phyloP scores from a whole-genome alignment of 2,113 vertebrate species.

The Callospermophilus lateralis region DNA sequence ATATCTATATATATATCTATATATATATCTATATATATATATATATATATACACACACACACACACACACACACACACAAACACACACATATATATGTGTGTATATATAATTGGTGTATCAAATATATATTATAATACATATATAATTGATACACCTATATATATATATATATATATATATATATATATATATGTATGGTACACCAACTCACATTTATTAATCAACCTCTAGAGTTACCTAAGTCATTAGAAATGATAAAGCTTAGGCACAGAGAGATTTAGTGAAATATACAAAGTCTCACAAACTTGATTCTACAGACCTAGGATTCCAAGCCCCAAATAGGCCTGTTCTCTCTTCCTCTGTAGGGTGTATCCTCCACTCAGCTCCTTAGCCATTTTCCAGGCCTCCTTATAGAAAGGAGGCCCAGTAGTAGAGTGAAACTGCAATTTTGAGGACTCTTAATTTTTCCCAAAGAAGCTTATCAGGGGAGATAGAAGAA shows the following conservation, averaged over 20 bases:
- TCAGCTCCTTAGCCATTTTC: background rate
- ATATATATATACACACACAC: too few relatives aligned
- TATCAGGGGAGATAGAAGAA: background rate
- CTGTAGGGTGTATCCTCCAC: background rate
- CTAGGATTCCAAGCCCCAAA: background rate
- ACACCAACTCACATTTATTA: background rate
- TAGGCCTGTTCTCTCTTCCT: fast-evolving
- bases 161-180: background rate
- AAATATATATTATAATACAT: too few relatives aligned
- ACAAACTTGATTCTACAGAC: background rate
- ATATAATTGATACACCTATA: too few relatives aligned
- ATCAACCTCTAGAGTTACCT: background rate
- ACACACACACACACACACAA: too few relatives aligned
- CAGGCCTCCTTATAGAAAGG: background rate
- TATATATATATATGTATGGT: background rate
- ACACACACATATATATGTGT: too few relatives aligned
- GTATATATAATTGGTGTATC: too few relatives aligned
- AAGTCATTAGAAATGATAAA: background rate
- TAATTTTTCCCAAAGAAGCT: background rate
- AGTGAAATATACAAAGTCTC: background rate
- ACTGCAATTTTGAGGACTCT: background rate
- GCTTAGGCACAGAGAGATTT: background rate
- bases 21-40: too few relatives aligned
- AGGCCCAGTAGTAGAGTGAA: background rate
- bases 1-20: too few relatives aligned